Evolutionary conservation across 2,113 vertebrate species (phyloP), one percentile per base, ranked within the genome.

Genomic region (Varanus komodoensis): DNA sequence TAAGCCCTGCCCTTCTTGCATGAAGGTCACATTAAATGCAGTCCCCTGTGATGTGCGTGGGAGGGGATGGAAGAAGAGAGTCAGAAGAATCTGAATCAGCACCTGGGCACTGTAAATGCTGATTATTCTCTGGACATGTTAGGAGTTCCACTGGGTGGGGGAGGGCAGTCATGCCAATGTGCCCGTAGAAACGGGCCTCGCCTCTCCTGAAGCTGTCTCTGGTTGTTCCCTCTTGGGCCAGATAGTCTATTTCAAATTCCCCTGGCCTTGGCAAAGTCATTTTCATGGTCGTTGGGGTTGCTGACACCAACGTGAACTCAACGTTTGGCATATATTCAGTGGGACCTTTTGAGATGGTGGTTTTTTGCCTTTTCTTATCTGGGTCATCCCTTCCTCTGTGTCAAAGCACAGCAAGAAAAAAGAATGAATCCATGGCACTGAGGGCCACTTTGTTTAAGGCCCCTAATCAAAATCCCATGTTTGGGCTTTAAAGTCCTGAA

Each of bases 361-460:
- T 87, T 34, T 94, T 96, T 85, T 95, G 93, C 54, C 86, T 92
- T 84, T 90, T 96, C 90, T 84, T 95, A 8, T 95, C 96, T 77
- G 88, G 67, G 88, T 89, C 94, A 88, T 90, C 94, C 77, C 93
- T 96, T 86, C 52, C 96, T 96, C 93, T 73, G 69, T 87, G 92
- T 92, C 92, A 92, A 82, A 93, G n/a, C 61, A 69, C 23, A 32
- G 69, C 57, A 93, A 85, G 87, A 89, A n/a, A 27, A 75, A 75
- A 80, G 80, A 0, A 86, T 85, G 29, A 71, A 3, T 11, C 27
- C 69, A 71, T 54, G 54, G 54, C 54, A 12, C 54, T 2, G 54
- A 14, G 29, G 80, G 27, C 64, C 23, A 1, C 4, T 0, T 27
- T 64, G 61, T 64, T 64, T 21, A 78, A 2, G 0, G 2, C 14